phyloP scores from a whole-genome alignment of 2,113 vertebrate species.

The Lates calcarifer region DNA sequence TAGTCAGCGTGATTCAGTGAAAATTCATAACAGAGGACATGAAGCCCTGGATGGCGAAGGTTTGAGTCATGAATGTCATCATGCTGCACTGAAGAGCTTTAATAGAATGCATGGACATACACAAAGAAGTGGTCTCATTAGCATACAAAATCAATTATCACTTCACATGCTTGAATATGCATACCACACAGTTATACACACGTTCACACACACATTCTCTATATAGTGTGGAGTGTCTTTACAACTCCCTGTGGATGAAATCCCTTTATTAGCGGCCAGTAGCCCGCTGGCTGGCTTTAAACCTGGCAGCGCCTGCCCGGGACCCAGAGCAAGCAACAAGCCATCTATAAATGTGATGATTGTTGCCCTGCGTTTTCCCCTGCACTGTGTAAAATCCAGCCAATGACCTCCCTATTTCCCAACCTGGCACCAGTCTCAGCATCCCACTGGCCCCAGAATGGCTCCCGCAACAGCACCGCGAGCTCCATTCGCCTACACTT shows the following conservation, averaged over 20 bases:
- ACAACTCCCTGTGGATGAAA: slow-evolving; percentile 58
- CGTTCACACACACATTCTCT: slow-evolving; percentile 12
- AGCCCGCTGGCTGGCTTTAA: slow-evolving; percentile 71
- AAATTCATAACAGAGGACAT: slow-evolving; percentile 56
- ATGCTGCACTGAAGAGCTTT: slow-evolving; percentile 2
- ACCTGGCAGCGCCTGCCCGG: slow-evolving; percentile 54
- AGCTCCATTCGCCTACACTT: slow-evolving; percentile 61
- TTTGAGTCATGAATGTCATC: slow-evolving; percentile 45
- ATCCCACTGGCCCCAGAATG: slow-evolving; percentile 55
- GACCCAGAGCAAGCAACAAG: slow-evolving; percentile 37
- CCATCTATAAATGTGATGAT: slow-evolving; percentile 74
- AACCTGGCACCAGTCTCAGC: slow-evolving; percentile 59
- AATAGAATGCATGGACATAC: neutral
- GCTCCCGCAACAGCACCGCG: slow-evolving; percentile 44
- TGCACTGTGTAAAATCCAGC: slow-evolving; percentile 50
- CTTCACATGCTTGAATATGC: slow-evolving; percentile 9
- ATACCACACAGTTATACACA: neutral
- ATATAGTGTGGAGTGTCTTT: slow-evolving; percentile 27
- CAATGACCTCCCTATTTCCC: slow-evolving; percentile 61
- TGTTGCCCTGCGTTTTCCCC: slow-evolving; percentile 70
- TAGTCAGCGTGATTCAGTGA: slow-evolving; percentile 49
- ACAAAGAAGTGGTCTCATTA: slow-evolving; percentile 22
- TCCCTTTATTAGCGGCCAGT: slow-evolving; percentile 74
- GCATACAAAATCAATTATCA: slow-evolving; percentile 37
- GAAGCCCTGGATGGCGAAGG: slow-evolving; percentile 33